Base-by-base conservation (phyloP, 2,888 invertebrate genomes). In the Toxonevra muliebris region DNA sequence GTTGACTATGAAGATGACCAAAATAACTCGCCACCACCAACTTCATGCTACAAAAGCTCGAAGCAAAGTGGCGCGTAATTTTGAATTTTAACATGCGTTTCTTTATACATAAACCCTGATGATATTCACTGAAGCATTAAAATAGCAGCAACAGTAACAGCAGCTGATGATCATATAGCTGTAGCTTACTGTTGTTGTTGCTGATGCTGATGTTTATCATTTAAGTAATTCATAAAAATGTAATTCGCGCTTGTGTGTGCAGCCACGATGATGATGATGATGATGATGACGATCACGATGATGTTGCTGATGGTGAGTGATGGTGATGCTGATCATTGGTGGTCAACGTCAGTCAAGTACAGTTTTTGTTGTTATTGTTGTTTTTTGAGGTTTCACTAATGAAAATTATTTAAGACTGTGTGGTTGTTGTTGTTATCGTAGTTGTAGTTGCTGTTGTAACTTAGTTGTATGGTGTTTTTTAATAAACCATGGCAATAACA, bases 191-290 rank as follows among this genome's bases (percentile, higher is more conserved):
- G 17, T 11, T 13, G 40, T 17, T 52, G 52, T 43, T 48, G 67
- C 50, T 41, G 42, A 12, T 17, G 57, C 62, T 50, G 64, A 68
- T 59, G 54, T 41, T 59, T 53, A 55, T 60, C 64, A 20, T 68
- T 68, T 68, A 64, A 68, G 63, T 68, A 68, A 68, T 64, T 68
- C 64, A 68, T 60, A 67, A 67, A 58, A 58, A 58, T 62, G 60
- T 60, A 60, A 64, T 68, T 68, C 61, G 54, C 68, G 68, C 64
- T 62, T 53, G 50, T 43, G 64, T 45, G 50, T 52, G 30, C 45
- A 59, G 59, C 42, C 58, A 15, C 8, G 54, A 13, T 11, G 17
- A 12, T 54, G 17, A 17, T 20, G 19, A 13, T 54, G 30, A 30
- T 7, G 30, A 30, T 30, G 30, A 30, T 7, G 30, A 30, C 7